Base-by-base conservation (phyloP, 1,140 invertebrate genomes). In the Bombus confusus region DNA sequence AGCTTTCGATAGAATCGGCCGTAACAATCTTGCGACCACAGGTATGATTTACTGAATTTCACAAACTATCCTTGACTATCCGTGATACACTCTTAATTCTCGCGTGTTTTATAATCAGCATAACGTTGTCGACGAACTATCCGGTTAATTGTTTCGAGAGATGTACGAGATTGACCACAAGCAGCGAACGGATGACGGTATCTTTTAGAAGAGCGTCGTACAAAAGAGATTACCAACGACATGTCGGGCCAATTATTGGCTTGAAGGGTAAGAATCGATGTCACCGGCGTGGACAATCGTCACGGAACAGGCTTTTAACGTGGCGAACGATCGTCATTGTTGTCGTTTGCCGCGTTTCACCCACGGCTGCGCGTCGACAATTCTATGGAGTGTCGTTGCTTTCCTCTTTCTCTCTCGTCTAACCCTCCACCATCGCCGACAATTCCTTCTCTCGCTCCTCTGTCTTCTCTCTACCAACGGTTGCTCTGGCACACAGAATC, bases 271-370 rank as follows among this genome's bases (percentile, higher is more conserved):
- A 80, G 83, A 62, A 87, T 85, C 86, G 83, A 85, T 85, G 83
- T 85, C 83, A 75, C n/a, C 69, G 72, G 62, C 39, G 47, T 39
- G 81, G 75, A 78, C 82, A 82, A 74, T 87, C 64, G 78, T 80
- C 78, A 78, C 37, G n/a, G 83, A 25, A 62, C 66, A 62, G 62
- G 85, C 80, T 83, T 83, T 83, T 83, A 78, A 77, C 85, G 74
- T 68, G 72, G 41, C 79, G 78, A 85, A 76, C 78, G 85, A 80
- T 83, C 85, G 76, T 81, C 75, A 86, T 88, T 86, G 85, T 84
- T 86, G 84, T 77, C 85, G 80, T 74, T 72, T 75, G 71, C 62
- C 74, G 80, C 68, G 68, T 83, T 83, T 86, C 64, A 86, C 78
- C 85, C 76, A 57, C 66, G 77, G 31, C 75, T 78, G 74, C 47